Evolutionary conservation across 2,113 vertebrate genomes (phyloP).

Genomic region (Dromaius novaehollandiae): DNA sequence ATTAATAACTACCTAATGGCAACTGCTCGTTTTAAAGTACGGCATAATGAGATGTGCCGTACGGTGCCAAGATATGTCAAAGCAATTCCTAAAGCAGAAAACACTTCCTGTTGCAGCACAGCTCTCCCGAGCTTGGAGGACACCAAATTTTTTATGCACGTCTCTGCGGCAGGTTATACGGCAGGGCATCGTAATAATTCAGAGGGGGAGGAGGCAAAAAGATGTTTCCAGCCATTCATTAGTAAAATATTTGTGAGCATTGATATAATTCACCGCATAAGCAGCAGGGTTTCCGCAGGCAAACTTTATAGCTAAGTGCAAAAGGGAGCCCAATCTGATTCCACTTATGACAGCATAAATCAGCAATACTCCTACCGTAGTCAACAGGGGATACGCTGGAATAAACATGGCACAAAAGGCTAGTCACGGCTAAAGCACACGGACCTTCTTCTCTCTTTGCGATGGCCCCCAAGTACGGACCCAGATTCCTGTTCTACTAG

Average conservation of each 20-base stretch:
- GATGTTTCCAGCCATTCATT: constrained; percentile 68
- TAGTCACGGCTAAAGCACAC: neutral
- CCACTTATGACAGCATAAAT: constrained; percentile 49
- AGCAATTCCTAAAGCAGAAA: constrained; percentile 50
- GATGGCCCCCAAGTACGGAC: neutral
- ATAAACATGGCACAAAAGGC: neutral
- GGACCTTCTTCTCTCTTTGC: neutral
- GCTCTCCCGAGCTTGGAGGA: constrained; percentile 54
- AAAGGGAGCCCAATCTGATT: constrained; percentile 58
- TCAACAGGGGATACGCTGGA: neutral
- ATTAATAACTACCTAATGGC: constrained; percentile 74
- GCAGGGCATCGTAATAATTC: constrained; percentile 49
- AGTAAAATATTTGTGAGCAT: constrained; percentile 63
- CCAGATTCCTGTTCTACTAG: too few species aligned
- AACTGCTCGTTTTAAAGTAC: constrained; percentile 51
- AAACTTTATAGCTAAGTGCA: constrained; percentile 54
- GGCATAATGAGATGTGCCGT: constrained; percentile 70
- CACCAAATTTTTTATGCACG: constrained; percentile 34
- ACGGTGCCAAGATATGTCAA: constrained; percentile 30
- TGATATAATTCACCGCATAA: constrained; percentile 45
- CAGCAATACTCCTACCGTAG: neutral
- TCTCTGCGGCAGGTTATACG: constrained; percentile 51
- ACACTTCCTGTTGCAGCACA: constrained; percentile 11
- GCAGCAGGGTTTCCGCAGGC: constrained; percentile 47
- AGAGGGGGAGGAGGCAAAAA: constrained; percentile 38